Base-by-base conservation (phyloP, 2,888 invertebrate species). In the Leucophenga maculata region DNA sequence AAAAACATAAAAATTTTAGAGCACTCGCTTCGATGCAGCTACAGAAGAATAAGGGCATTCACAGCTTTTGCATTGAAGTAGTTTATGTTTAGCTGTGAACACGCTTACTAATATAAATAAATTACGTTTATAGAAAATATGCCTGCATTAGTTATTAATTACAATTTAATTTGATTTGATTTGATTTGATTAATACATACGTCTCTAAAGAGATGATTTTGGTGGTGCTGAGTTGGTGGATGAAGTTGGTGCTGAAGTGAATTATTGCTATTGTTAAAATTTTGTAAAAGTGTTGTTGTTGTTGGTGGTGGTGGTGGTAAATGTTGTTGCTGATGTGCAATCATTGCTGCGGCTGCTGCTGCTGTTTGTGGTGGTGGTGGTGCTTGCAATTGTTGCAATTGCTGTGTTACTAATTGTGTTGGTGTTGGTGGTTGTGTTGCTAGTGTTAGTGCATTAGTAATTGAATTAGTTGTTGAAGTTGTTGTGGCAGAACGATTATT, bases 181-280 rank as follows among this genome's bases (percentile, higher is more conserved):
- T 32, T 32, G 32, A 32, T 32, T 32, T 6, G 60, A 60, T 39
- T 64, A 82, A 88, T 87, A 88, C 88, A 88, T 88, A 88, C 88
- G 88, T 88, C 88, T 87, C 87, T 88, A 88, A 87, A 86, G 84
- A 88, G 87, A 87, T 88, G 88, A 86, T 87, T 86, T 86, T 88
- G 88, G 87, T 88, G 87, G 88, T 88, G 88, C 86, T 87, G 87
- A 83, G 83, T 85, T 86, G 87, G 86, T 86, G 87, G 86, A 85
- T 88, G 87, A 86, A 87, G 88, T 86, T 88, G 87, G 86, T 88
- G 88, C 86, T 87, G 88, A 77, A 87, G 87, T 88, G 88, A 85
- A 80, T 86, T 86, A 82, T 87, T 87, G 86, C 84, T 87, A 86
- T 64, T 60, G 20, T 52, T 52, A 52, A 20, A 4, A 54, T 18